Evolutionary conservation across 2,797 vertebrate species (phyloP).

Genomic region (Phaenicophaeus curvirostris): DNA sequence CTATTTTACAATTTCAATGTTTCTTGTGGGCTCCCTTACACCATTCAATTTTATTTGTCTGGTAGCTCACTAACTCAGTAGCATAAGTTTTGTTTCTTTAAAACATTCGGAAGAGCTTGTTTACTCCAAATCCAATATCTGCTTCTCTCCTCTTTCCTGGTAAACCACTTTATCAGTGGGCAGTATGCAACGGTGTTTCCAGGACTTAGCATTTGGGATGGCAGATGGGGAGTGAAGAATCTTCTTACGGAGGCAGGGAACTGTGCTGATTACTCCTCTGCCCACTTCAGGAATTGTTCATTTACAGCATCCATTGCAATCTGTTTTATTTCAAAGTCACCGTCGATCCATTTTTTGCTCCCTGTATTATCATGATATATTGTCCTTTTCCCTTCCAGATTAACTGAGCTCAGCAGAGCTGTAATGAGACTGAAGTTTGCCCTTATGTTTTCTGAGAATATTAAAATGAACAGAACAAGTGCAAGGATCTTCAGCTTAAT

Average conservation of each 20-base stretch:
- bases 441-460: background rate
- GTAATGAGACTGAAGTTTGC: background rate
- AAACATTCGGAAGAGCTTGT: background rate
- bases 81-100: background rate
- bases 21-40: background rate
- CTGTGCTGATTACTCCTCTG: slow-evolving; percentile 53
- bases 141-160: slow-evolving; percentile 5
- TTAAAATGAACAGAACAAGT: background rate
- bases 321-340: slow-evolving; percentile 36
- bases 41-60: background rate
- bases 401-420: background rate
- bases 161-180: slow-evolving; percentile 35
- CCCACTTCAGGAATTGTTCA: slow-evolving; percentile 57
- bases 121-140: slow-evolving; percentile 13
- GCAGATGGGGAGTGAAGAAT: slow-evolving; percentile 47
- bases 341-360: slow-evolving; percentile 7
- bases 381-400: background rate
- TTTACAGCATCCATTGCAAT: slow-evolving; percentile 51
- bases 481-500: background rate
- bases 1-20: background rate
- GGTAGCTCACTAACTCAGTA: background rate
- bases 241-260: slow-evolving; percentile 25
- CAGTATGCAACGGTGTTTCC: slow-evolving; percentile 38
- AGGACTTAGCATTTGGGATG: slow-evolving; percentile 53
- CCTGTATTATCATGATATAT: background rate